Percentiles rank a stretch among this genome's conserved stretches.
These are phyloP conservation scores for Cardinalis cardinalis DNA, from an alignment of 2,113 vertebrate species.

Conservation along the genomic window DNA sequence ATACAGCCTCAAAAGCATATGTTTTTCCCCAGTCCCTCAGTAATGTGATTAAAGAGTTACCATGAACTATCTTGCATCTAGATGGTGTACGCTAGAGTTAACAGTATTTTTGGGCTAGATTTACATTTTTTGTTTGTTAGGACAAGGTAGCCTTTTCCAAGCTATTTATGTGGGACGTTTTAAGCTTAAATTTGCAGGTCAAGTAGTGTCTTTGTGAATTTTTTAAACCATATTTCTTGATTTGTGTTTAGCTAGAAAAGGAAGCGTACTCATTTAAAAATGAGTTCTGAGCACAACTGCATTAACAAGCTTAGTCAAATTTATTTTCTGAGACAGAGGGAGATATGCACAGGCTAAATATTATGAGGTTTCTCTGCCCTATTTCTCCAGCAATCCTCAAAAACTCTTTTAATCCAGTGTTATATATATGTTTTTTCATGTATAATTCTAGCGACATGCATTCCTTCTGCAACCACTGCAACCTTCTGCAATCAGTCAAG, in stretches of 20 bases:
- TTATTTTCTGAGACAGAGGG: neutral
- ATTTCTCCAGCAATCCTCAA: neutral
- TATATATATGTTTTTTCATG: no score
- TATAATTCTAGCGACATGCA: rapidly evolving
- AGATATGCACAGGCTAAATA: neutral
- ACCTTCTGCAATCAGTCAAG: neutral
- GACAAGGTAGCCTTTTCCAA: neutral
- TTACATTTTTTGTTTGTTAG: neutral
- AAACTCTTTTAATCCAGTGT: neutral
- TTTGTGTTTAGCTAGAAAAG: neutral
- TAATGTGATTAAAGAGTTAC: neutral
- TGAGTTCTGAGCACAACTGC: neutral
- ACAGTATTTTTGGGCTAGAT: neutral
- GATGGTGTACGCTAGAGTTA: neutral
- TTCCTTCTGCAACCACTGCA: neutral
- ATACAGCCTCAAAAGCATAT: rapidly evolving
- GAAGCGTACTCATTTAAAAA: neutral
- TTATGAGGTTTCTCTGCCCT: neutral
- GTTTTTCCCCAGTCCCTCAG: neutral
- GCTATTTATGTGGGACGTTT: rapidly evolving
- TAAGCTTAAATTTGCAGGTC: neutral
- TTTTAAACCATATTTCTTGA: neutral
- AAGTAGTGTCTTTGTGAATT: neutral
- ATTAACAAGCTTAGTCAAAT: neutral
- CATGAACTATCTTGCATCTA: neutral